Base-by-base conservation (phyloP, 2,888 invertebrate genomes). In the Melanotus villosus region DNA sequence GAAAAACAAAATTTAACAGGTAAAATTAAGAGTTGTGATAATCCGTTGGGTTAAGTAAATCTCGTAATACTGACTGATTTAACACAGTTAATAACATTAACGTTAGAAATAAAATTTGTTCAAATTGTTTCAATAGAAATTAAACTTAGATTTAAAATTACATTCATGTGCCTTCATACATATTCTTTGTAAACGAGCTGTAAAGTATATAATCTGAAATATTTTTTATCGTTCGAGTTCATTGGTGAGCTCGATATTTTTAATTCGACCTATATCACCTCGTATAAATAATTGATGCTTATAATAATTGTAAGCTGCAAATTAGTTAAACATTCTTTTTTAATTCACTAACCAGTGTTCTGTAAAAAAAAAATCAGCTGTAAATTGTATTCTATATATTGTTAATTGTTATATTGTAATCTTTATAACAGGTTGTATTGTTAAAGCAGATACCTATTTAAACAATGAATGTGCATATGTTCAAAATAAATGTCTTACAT, bases 401-500 rank as follows among this genome's bases (percentile, higher is more conserved):
- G 60, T 66, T 66, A 59, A 59, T 52, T 59, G 59, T 59, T 66
- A 60, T 43, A 18, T 32, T 26, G 30, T 38, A 36, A 19, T 56
- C 19, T 62, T 50, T 64, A 64, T 43, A 64, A 54, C 26, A 26
- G 19, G 26, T 66, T 63, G 47, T 68, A 68, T 38, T 68, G 64
- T 64, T 68, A 34, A 59, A 58, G 43, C 56, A 67, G 36, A n/a
- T n/a, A n/a, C n/a, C 26, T 47, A 38, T 62, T 50, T 67, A 60
- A 26, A 60, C 36, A 59, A 26, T 68, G 19, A 52, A 64, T 68
- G 68, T 68, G 64, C 58, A 64, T 65, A 65, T 65, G 45, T 68
- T 58, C 30, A 58, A 30, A n/a, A 26, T 65, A 69, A 65, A 69
- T 69, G 65, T 69, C 47, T 60, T 60, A 65, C 56, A 64, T 45